Conservation (phyloP, 2,113 vertebrate genomes). For the Isurus oxyrinchus region DNA sequence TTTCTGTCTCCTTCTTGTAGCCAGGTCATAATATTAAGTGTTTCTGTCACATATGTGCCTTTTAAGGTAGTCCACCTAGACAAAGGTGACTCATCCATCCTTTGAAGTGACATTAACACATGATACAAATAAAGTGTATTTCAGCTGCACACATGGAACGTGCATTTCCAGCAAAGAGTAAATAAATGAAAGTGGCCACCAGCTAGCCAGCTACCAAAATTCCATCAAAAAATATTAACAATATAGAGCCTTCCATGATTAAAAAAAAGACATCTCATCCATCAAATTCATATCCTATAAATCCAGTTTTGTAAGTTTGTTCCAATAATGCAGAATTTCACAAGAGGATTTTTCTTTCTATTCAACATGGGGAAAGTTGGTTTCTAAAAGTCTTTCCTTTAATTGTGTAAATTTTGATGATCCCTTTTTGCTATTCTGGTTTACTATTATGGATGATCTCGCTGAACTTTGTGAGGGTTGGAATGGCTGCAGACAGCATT, state of each 20-base stretch:
- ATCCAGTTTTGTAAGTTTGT: not conserved
- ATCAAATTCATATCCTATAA: constrained; percentile 14
- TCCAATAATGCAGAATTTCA: constrained; percentile 19
- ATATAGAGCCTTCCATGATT: constrained; percentile 15
- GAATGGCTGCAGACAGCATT: not conserved
- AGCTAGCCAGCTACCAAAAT: constrained; percentile 28
- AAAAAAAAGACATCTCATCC: constrained; percentile 30
- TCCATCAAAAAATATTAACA: constrained; percentile 32
- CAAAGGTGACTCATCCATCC: constrained; percentile 20
- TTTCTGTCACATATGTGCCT: constrained; percentile 12
- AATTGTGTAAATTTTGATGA: not conserved
- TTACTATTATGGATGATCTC: not conserved
- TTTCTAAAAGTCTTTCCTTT: not conserved
- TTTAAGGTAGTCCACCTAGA: constrained; percentile 11
- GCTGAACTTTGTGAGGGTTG: not conserved
- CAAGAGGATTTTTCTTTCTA: not conserved
- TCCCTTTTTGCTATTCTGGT: not conserved
- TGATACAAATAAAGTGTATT: constrained; percentile 20
- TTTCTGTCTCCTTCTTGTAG: constrained; percentile 26
- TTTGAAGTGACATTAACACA: constrained; percentile 13
- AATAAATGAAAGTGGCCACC: constrained; percentile 34
- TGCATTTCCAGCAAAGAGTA: not conserved
- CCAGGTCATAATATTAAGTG: constrained; percentile 14
- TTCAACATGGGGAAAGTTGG: not conserved
- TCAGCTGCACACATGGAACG: not conserved